Percentiles rank a stretch among this genome's conserved stretches.
Evolutionary conservation across 2,113 vertebrate species (phyloP).

Genomic region (Amazona vittata): DNA sequence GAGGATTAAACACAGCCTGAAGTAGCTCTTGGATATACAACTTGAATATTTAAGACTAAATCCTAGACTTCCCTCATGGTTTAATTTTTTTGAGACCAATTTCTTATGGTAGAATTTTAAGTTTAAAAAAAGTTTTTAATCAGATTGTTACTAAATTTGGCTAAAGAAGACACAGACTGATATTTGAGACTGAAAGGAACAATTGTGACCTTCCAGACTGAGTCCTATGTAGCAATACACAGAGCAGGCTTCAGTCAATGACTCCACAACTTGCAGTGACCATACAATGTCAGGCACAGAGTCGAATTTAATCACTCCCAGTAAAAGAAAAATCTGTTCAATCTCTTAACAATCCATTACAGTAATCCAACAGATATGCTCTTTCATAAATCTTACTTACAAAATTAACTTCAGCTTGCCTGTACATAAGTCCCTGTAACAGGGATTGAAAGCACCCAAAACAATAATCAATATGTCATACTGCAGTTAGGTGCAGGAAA

Average conservation of each 20-base stretch:
- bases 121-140: not conserved
- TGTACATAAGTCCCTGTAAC: not conserved
- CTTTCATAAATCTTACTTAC: not conserved
- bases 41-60: not conserved
- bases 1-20: not conserved
- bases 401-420: constrained; percentile 2
- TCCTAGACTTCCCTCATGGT: not conserved
- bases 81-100: not conserved
- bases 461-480: not conserved
- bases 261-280: not conserved
- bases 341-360: not conserved
- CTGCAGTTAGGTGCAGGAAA: not conserved
- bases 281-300: not conserved
- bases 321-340: not conserved
- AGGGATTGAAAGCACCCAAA: not conserved
- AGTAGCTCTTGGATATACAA: not conserved
- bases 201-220: not conserved
- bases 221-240: not conserved
- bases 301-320: not conserved
- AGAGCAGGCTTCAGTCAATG: not conserved
- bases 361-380: not conserved
- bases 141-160: not conserved
- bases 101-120: not conserved
- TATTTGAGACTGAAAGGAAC: not conserved
- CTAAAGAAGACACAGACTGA: not conserved